A percentile compares a stretch with the other conserved stretches of the same genome.
Conservation (phyloP, 2,113 vertebrate genomes). For the Elaphurus davidianus region DNA sequence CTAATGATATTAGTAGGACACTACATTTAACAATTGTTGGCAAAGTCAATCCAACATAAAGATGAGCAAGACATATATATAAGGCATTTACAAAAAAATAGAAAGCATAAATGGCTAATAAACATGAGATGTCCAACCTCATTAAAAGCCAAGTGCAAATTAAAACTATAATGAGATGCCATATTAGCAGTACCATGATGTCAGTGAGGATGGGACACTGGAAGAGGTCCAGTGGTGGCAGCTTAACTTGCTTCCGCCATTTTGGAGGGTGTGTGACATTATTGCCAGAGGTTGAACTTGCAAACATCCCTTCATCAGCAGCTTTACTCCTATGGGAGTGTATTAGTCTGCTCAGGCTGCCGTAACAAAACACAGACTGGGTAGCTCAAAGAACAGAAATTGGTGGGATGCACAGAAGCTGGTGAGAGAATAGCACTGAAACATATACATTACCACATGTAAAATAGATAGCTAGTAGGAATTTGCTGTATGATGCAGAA, state of each 20-base stretch:
- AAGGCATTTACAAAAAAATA: neutral
- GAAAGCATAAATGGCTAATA: neutral
- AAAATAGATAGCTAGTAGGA: neutral
- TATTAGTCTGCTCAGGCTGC: neutral
- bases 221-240: neutral
- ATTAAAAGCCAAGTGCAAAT: neutral
- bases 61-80: neutral
- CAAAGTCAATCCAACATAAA: neutral
- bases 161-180: neutral
- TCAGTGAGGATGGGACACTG: neutral
- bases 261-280: neutral
- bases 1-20: neutral
- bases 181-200: neutral
- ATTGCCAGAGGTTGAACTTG: neutral
- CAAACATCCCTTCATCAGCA: neutral
- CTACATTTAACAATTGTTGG: neutral
- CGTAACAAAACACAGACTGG: neutral
- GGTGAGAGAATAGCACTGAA: neutral
- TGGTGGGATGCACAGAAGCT: fast-evolving
- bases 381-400: neutral
- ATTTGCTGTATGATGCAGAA: neutral
- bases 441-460: neutral
- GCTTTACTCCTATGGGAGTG: neutral
- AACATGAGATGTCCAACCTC: neutral
- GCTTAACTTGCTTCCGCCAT: neutral